phyloP scores from a whole-genome alignment of 2,797 vertebrate species.

The Zenarchopterus dispar region DNA sequence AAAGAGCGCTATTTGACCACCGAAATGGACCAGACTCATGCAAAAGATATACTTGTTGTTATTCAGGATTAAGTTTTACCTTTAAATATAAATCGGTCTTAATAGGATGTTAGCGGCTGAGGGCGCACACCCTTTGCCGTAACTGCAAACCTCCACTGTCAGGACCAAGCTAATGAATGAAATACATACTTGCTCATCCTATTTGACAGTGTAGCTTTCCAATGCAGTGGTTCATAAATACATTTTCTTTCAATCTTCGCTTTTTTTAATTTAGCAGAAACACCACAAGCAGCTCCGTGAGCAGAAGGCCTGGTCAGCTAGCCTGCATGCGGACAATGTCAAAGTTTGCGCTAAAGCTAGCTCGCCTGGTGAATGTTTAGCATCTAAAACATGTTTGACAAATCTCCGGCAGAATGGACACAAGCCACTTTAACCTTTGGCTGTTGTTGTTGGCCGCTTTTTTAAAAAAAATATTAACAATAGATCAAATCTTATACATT shows the following conservation, averaged over 20 bases:
- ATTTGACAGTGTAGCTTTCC: not conserved
- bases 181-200: not conserved
- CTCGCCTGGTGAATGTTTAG: constrained; percentile 27
- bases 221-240: not conserved
- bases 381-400: constrained; percentile 37
- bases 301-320: constrained; percentile 44
- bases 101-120: not conserved
- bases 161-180: constrained; percentile 35
- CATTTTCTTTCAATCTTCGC: not conserved
- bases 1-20: constrained; percentile 21
- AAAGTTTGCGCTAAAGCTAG: constrained; percentile 72
- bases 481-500: too few relatives aligned
- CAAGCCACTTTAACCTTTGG: not conserved
- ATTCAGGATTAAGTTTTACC: not conserved
- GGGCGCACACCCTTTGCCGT: not conserved
- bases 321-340: constrained; percentile 71
- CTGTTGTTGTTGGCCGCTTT: too few relatives aligned
- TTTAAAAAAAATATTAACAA: not conserved
- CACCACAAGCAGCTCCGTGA: not conserved
- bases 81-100: not conserved
- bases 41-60: not conserved
- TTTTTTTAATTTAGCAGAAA: not conserved
- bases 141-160: not conserved
- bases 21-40: constrained; percentile 15
- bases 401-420: constrained; percentile 18